Conservation (phyloP, 2,888 invertebrate species). For the Cloeon dipterum region DNA sequence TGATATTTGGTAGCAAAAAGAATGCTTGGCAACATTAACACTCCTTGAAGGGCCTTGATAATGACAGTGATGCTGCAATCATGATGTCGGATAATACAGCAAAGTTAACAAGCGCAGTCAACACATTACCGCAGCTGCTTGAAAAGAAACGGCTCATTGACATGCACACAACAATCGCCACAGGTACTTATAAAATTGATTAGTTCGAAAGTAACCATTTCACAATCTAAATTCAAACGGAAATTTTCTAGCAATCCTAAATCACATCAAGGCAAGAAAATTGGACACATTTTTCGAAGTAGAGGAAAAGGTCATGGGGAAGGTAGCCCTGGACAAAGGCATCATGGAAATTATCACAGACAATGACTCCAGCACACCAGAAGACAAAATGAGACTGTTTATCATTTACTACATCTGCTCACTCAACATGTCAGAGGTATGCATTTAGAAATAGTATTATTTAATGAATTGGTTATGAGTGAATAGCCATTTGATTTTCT, state of each 20-base stretch:
- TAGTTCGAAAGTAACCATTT: no score
- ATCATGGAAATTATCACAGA: constrained; percentile 74
- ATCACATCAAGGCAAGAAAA: constrained; percentile 66
- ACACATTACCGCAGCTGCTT: constrained; percentile 85
- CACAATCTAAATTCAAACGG: background rate
- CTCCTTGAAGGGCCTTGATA: constrained; percentile 65
- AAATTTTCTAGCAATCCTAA: constrained; percentile 41
- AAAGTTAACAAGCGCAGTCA: constrained; percentile 80
- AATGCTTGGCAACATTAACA: background rate
- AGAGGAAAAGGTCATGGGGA: constrained; percentile 94
- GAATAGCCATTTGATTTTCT: background rate
- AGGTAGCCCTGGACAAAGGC: constrained; percentile 55
- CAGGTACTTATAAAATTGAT: constrained; percentile 39
- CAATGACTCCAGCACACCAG: constrained; percentile 62
- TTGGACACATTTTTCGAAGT: constrained; percentile 92
- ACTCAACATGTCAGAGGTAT: constrained; percentile 44
- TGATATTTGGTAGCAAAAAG: background rate
- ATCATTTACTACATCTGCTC: constrained; percentile 81
- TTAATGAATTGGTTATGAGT: background rate
- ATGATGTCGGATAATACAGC: constrained; percentile 85
- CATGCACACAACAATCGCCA: constrained; percentile 97
- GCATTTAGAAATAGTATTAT: constrained; percentile 5
- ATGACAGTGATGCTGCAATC: constrained; percentile 64
- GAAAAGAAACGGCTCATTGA: constrained; percentile 95
- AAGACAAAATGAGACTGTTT: constrained; percentile 83